Evolutionary conservation across 1,140 invertebrate genomes (phyloP).

Genomic region (Ostrea denselamellosa): DNA sequence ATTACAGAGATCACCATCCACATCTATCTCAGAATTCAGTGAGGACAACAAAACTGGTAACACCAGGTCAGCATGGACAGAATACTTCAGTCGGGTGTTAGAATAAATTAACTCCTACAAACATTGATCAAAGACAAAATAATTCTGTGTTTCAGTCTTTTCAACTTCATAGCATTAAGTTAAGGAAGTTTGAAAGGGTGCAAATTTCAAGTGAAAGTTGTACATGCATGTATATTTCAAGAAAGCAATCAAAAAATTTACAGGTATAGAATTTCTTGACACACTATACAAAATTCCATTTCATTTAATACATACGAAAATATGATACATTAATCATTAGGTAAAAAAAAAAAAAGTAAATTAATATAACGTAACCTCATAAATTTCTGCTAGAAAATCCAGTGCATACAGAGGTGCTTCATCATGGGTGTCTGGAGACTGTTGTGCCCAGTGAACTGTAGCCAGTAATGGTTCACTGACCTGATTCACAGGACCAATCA

Average conservation of each 20-base stretch:
- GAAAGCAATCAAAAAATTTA: too few species aligned
- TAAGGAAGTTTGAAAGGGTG: too few species aligned
- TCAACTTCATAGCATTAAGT: not conserved
- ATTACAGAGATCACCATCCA: slow-evolving; percentile 53
- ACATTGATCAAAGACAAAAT: not conserved
- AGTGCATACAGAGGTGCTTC: slow-evolving; percentile 64
- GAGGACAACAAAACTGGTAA: slow-evolving; percentile 63
- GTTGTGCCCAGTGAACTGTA: slow-evolving; percentile 68
- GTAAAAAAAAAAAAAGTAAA: too few species aligned
- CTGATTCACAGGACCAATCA: slow-evolving; percentile 55
- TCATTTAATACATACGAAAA: too few species aligned
- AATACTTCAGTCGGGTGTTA: slow-evolving; percentile 59
- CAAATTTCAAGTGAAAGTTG: too few species aligned
- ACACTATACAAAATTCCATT: too few species aligned
- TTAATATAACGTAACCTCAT: slow-evolving; percentile 60
- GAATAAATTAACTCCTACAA: slow-evolving; percentile 67
- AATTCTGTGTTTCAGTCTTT: not conserved
- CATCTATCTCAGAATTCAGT: slow-evolving; percentile 55
- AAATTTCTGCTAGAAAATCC: slow-evolving; percentile 70
- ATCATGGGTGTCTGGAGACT: slow-evolving; percentile 60
- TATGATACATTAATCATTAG: too few species aligned
- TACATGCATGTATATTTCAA: too few species aligned
- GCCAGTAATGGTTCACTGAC: slow-evolving; percentile 67
- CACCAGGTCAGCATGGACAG: slow-evolving; percentile 59
- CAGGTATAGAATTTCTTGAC: too few species aligned